These are phyloP conservation scores for Clarias fuscus DNA, from an alignment of 2,797 vertebrate genomes.

Conservation along the genomic window DNA sequence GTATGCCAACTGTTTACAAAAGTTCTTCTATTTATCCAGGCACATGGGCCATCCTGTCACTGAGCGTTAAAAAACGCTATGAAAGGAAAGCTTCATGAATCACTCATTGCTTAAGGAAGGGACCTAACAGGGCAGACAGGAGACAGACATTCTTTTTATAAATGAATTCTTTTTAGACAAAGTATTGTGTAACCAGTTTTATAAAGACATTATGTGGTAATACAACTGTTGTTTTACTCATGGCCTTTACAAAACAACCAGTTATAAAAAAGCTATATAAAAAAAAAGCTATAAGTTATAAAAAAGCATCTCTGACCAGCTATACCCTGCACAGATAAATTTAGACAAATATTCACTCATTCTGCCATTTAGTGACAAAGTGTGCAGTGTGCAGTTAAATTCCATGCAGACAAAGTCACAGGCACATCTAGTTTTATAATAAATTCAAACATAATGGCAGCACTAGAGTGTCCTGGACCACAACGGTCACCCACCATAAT, in stretches of 20 bases:
- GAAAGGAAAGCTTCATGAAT: slow-evolving; percentile 14
- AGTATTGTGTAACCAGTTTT: neutral
- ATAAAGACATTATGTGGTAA: slow-evolving; percentile 8
- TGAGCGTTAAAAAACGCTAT: neutral
- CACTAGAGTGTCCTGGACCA: too few species aligned
- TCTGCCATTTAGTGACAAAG: too few species aligned
- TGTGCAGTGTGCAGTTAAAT: too few species aligned
- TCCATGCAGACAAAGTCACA: too few species aligned
- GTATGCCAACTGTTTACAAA: neutral
- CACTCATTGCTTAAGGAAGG: slow-evolving; percentile 15
- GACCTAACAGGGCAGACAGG: neutral
- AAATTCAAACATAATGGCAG: too few species aligned
- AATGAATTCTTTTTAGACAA: neutral
- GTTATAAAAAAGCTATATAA: neutral
- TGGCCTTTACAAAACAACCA: neutral
- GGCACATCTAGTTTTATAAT: too few species aligned
- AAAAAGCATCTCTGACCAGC: neutral
- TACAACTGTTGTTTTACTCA: neutral
- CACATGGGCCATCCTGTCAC: slow-evolving; percentile 24
- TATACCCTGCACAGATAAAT: neutral
- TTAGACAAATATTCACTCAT: neutral
- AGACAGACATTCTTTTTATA: slow-evolving; percentile 6
- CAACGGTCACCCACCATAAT: too few species aligned
- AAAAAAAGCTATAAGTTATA: too few species aligned
- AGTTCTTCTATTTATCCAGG: slow-evolving; percentile 11